Conservation (phyloP, 2,113 vertebrate species). For the Lepisosteus osseus region DNA sequence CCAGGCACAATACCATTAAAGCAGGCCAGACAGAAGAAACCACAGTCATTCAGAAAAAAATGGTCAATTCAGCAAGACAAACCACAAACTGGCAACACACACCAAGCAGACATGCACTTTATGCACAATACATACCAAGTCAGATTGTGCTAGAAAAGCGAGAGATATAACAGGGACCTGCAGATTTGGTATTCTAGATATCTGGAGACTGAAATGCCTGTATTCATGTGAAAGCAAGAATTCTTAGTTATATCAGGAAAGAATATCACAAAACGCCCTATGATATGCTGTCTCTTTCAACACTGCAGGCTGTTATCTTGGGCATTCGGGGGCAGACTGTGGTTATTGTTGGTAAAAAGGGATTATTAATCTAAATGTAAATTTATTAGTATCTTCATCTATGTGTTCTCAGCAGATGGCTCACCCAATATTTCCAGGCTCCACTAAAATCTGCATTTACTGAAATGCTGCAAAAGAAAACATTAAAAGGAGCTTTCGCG, state of each 20-base stretch:
- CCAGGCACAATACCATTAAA: constrained; percentile 38
- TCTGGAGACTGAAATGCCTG: neutral
- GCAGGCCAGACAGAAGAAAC: constrained; percentile 40
- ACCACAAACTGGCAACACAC: constrained; percentile 18
- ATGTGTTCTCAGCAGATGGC: constrained; percentile 21
- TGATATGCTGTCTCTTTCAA: constrained; percentile 22
- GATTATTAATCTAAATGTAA: constrained; percentile 16
- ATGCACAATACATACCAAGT: constrained; percentile 55
- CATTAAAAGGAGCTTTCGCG: neutral
- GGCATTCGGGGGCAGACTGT: neutral
- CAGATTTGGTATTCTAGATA: neutral
- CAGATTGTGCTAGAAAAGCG: constrained; percentile 53
- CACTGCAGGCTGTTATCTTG: constrained; percentile 20
- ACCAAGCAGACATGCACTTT: constrained; percentile 52
- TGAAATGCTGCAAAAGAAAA: neutral
- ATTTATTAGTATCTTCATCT: constrained; percentile 21
- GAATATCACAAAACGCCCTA: neutral
- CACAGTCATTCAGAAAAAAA: constrained; percentile 32
- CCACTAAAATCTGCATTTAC: constrained; percentile 8
- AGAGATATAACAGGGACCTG: constrained; percentile 2
- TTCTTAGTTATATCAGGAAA: neutral
- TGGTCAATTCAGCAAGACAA: constrained; percentile 15
- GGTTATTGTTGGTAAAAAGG: neutral
- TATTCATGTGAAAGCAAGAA: neutral
- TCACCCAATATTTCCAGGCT: constrained; percentile 47